Evolutionary conservation across 2,797 vertebrate species (phyloP).

Genomic region (Neostethus bicornis): DNA sequence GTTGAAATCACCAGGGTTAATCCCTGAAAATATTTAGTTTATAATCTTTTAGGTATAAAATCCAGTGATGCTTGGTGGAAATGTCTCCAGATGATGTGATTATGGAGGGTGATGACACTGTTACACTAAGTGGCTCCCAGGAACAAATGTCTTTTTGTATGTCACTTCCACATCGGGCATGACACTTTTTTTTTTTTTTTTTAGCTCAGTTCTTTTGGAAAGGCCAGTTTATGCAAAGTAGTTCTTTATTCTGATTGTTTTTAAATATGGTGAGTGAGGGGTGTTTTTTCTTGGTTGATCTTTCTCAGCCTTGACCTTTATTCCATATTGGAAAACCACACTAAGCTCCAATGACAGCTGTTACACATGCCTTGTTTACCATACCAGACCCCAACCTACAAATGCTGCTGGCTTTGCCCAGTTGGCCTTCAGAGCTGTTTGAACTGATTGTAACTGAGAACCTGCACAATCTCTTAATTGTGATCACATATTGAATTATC

Average conservation of each 20-base stretch:
- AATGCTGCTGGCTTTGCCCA: constrained; percentile 22
- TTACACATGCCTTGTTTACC: constrained; percentile 52
- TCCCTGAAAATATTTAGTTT: neutral
- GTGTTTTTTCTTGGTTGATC: constrained; percentile 28
- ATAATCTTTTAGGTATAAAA: neutral
- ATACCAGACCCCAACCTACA: constrained; percentile 33
- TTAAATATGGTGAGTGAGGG: constrained; percentile 13
- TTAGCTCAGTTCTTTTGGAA: neutral
- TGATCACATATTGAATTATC: neutral
- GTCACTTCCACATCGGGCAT: neutral
- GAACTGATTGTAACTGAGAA: neutral
- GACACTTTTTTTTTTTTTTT: neutral
- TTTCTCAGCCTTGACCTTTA: constrained; percentile 76
- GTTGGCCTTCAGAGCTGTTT: constrained; percentile 6
- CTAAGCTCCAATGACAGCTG: constrained; percentile 67
- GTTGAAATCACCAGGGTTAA: neutral
- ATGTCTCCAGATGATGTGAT: neutral
- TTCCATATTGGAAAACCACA: constrained; percentile 58
- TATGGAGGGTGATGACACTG: constrained; percentile 1
- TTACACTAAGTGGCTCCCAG: constrained; percentile 6
- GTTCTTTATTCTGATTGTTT: neutral
- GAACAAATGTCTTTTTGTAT: constrained; percentile 24
- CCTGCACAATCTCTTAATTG: neutral
- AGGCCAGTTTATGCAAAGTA: neutral
- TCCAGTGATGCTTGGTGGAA: neutral